Percentiles rank a stretch among this genome's conserved stretches.
Conservation (phyloP, 2,113 vertebrate species). For the Diphyllodes magnificus region DNA sequence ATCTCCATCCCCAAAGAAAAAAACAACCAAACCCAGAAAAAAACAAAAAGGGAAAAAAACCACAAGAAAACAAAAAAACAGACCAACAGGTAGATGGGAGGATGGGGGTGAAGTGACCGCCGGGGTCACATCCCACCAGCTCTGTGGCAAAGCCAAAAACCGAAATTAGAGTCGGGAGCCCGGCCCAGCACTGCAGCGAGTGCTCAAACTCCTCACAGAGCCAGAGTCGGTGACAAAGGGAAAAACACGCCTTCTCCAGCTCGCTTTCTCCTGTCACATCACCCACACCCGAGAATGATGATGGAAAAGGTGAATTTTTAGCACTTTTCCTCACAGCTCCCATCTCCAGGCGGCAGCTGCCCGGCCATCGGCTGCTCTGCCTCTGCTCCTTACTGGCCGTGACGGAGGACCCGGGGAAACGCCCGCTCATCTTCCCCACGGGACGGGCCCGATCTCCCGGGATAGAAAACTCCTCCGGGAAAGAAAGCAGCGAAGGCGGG, state of each 20-base stretch:
- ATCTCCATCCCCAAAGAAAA: too few species aligned
- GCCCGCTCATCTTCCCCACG: background rate
- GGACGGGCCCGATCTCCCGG: background rate
- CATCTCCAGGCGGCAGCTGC: background rate
- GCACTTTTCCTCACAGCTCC: background rate
- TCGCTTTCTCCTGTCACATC: background rate
- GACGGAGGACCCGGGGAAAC: background rate
- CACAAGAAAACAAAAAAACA: background rate
- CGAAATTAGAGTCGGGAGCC: background rate
- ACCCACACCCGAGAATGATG: rapidly evolving
- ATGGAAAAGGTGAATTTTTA: background rate
- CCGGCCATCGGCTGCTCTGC: background rate
- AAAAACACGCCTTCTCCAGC: background rate
- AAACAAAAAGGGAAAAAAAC: background rate
- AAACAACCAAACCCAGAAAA: background rate
- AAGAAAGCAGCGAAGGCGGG: background rate
- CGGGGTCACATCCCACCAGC: background rate
- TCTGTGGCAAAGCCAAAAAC: background rate
- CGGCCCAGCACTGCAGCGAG: background rate
- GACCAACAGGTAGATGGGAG: background rate
- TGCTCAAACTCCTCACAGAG: background rate
- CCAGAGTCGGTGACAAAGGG: background rate
- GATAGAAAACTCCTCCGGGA: background rate
- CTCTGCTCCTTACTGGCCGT: background rate
- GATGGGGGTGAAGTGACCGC: too few species aligned